A percentile compares a stretch with the other conserved stretches of the same genome.
phyloP scores from a whole-genome alignment of 1,140 invertebrate genomes.

The Drosophila dunni region DNA sequence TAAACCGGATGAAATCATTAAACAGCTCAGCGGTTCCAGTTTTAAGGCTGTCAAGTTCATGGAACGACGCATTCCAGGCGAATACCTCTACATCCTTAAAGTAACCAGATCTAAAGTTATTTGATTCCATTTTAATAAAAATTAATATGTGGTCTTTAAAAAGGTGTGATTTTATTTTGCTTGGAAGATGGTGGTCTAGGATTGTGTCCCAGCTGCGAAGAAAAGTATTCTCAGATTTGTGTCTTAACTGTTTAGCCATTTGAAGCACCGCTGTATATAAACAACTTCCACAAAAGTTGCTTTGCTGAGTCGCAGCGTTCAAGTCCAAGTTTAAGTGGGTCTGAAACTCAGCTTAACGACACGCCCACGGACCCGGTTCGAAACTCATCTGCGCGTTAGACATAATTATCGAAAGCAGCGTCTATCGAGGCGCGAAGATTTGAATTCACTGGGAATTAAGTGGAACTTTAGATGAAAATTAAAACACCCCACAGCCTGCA shows the following conservation, averaged over 20 bases:
- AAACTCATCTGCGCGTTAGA: too few relatives aligned
- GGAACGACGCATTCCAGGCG: constrained; percentile 87
- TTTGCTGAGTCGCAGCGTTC: too few relatives aligned
- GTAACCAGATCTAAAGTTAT: constrained; percentile 59
- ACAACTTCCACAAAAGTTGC: too few relatives aligned
- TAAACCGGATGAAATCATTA: constrained; percentile 90
- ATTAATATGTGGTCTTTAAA: neutral
- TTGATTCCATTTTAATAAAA: constrained; percentile 49
- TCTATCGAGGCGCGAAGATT: neutral
- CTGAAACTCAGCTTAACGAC: neutral
- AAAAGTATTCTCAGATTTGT: too few relatives aligned
- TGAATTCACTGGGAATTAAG: neutral
- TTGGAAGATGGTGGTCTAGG: neutral
- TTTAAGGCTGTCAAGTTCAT: constrained; percentile 88
- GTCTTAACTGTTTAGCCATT: too few relatives aligned
- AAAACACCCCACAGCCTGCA: constrained; percentile 35
- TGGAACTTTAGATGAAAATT: neutral
- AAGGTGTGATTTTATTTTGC: neutral
- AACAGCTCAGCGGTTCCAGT: constrained; percentile 86
- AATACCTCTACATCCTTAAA: constrained; percentile 85
- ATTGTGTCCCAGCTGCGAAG: neutral
- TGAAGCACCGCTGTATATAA: too few relatives aligned
- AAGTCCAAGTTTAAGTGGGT: too few relatives aligned
- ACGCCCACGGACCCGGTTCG: too few relatives aligned
- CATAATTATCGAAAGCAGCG: neutral